phyloP scores from a whole-genome alignment of 2,888 invertebrate genomes.

The Eupsilia transversa region DNA sequence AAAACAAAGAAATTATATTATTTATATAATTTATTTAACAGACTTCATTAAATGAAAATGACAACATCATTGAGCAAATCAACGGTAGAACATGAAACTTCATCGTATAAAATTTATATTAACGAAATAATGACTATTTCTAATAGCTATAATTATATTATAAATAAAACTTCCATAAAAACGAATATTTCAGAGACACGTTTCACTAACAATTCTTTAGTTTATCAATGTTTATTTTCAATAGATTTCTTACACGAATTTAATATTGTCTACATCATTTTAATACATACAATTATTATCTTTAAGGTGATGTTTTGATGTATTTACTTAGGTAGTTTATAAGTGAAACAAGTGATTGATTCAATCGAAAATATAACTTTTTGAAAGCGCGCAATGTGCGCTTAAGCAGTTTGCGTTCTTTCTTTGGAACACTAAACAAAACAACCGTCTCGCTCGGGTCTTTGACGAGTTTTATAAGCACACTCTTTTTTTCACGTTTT shows the following conservation, averaged over 20 bases:
- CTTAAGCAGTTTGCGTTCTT: neutral
- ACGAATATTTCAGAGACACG: constrained; percentile 70
- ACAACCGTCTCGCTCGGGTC: neutral
- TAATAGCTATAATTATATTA: constrained; percentile 75
- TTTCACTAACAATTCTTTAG: constrained; percentile 65
- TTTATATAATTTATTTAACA: constrained; percentile 86
- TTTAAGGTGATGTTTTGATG: constrained; percentile 41
- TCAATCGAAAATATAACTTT: neutral
- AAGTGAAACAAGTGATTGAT: constrained; percentile 20
- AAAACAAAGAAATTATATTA: constrained; percentile 52
- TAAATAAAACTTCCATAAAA: constrained; percentile 72
- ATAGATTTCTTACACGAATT: constrained; percentile 80
- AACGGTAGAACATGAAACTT: constrained; percentile 83
- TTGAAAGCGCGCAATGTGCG: neutral
- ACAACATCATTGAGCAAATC: constrained; percentile 87
- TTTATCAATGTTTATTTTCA: constrained; percentile 66
- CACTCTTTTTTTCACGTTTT: neutral
- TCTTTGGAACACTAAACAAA: too few relatives aligned
- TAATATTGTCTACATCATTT: constrained; percentile 85
- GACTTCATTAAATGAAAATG: constrained; percentile 83
- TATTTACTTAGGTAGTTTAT: constrained; percentile 19
- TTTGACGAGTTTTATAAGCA: neutral
- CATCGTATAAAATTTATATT: constrained; percentile 86
- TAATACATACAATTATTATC: constrained; percentile 68
- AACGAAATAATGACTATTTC: constrained; percentile 79